These are phyloP conservation scores for Magallana ariakensis DNA, from an alignment of 1,140 invertebrate species.

Conservation along the genomic window DNA sequence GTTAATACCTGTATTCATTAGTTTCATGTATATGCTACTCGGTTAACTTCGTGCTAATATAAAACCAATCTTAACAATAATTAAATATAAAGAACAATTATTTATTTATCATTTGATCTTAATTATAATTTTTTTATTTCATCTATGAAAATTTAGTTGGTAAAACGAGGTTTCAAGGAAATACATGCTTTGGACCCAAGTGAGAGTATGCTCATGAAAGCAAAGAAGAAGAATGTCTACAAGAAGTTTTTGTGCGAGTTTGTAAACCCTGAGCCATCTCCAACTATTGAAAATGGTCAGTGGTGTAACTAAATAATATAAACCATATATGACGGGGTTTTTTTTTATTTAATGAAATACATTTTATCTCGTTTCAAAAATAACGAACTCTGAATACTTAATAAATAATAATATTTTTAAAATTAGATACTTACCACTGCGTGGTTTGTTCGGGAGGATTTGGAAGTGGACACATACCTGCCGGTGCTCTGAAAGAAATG, in stretches of 20 bases:
- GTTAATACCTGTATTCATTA: no score
- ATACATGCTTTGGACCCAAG: constrained; percentile 74
- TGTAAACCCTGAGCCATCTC: constrained; percentile 59
- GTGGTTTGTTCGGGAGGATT: constrained; percentile 77
- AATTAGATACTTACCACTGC: constrained; percentile 74
- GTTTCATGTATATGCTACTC: no score
- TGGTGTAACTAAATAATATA: background rate
- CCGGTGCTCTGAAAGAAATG: constrained; percentile 76
- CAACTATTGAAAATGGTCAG: constrained; percentile 39
- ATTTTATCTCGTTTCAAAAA: no score
- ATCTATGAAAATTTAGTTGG: background rate
- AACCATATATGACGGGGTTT: no score
- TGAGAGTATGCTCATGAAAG: constrained; percentile 71
- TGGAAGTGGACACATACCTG: constrained; percentile 79
- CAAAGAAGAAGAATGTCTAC: constrained; percentile 69
- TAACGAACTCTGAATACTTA: background rate
- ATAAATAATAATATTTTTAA: constrained; percentile 19
- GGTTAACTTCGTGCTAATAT: no score
- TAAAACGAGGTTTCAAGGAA: constrained; percentile 58
- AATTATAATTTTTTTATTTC: no score
- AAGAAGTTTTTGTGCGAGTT: constrained; percentile 60
- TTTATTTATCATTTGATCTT: no score
- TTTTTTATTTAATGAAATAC: no score
- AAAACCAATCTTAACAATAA: no score
- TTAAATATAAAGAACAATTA: no score